These are phyloP conservation scores for Streptopelia turtur DNA, from an alignment of 2,797 vertebrate species.

Conservation along the genomic window DNA sequence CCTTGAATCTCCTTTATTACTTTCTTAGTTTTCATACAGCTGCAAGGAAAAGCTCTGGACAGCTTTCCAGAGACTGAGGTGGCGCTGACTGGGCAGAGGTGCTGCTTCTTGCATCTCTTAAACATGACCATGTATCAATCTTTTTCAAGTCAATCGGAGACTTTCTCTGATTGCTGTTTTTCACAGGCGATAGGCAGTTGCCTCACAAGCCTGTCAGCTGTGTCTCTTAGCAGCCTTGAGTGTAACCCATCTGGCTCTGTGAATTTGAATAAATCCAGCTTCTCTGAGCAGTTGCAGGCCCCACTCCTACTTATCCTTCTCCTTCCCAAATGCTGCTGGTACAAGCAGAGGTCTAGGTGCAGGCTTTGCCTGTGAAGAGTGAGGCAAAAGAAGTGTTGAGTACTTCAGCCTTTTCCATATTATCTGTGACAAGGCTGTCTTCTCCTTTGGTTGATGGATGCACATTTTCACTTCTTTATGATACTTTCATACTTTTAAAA, in stretches of 20 bases:
- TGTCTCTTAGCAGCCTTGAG: background rate
- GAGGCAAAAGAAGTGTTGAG: background rate
- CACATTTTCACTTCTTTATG: background rate
- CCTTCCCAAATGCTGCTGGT: background rate
- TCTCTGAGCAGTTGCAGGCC: background rate
- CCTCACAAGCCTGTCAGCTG: background rate
- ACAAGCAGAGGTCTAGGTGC: background rate
- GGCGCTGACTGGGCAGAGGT: background rate
- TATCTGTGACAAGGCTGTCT: background rate
- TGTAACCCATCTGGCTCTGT: background rate
- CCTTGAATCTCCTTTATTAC: background rate
- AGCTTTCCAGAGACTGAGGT: background rate
- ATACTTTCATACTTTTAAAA: background rate
- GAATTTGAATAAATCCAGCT: background rate
- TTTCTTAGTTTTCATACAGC: background rate
- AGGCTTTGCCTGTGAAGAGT: background rate
- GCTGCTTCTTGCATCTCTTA: background rate
- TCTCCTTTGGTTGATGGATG: fast-evolving
- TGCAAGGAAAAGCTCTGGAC: background rate
- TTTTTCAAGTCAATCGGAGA: background rate
- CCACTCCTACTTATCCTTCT: background rate
- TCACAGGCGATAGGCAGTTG: background rate
- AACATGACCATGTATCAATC: background rate
- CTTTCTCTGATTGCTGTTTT: background rate
- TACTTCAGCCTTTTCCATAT: background rate